Base-by-base conservation (phyloP, 2,888 invertebrate genomes). In the Cremastinae sp. region DNA sequence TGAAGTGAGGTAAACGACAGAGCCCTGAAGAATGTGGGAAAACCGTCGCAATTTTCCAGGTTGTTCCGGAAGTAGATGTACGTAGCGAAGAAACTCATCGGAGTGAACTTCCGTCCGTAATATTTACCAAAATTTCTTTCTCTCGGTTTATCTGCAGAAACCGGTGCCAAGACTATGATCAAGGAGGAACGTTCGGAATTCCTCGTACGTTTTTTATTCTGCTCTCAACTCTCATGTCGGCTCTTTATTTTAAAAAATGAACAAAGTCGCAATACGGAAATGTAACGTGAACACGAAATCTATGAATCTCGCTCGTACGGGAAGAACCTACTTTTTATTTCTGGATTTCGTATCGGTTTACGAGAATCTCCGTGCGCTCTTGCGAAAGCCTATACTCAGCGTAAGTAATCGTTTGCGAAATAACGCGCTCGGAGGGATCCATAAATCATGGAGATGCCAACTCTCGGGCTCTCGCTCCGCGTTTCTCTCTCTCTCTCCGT, bases 371-470 rank as follows among this genome's bases (percentile, higher is more conserved):
- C 28, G 47, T 18, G 68, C 45, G 55, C 51, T 35, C 16, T 65
- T 41, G 39, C 72, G 35, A 53, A 53, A 79, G 74, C 68, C 78
- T 69, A 61, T 81, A 83, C 83, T 83, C 83, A 81, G 78, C 78
- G 82, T 83, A 84, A 85, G 84, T 84, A 84, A 86, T 85, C 84
- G 81, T 83, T 80, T 80, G 83, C 80, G 80, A 81, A 84, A 84
- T 81, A 61, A 79, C 79, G 78, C 58, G 82, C 81, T 79, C 39
- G 8, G 14, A 82, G 73, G 77, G 66, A 65, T 75, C 65, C 81
- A 84, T 86, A 82, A 85, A 84, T 86, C 84, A 84, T 53, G 51
- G 70, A 37, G 37, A 37, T 56, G 62, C 37, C 56, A 58, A 16
- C 51, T 62, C 56, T 18, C 68, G 45, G n/a, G n/a, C 20, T 68